Conservation (phyloP, 1,140 invertebrate species). For the Armadillidium nasatum region DNA sequence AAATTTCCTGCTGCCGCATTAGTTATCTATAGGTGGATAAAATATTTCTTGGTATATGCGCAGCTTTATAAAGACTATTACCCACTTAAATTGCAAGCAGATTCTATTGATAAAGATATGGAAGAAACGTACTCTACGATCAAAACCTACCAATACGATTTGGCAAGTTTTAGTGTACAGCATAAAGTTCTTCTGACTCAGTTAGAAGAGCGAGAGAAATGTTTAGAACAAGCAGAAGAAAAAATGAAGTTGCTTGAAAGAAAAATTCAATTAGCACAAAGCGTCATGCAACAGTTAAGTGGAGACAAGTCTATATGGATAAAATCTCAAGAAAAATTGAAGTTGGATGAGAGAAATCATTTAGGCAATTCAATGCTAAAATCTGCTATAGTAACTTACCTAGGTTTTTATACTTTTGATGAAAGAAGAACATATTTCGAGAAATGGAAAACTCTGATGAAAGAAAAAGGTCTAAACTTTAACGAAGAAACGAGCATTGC, state of each 20-base stretch:
- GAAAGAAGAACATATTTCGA: conserved; percentile 23
- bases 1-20: conserved; percentile 28
- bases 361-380: conserved; percentile 34
- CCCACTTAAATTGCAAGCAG: conserved; percentile 41
- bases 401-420: conserved; percentile 26
- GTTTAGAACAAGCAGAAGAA: conserved; percentile 37
- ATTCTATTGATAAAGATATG: conserved; percentile 39
- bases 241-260: conserved; percentile 40
- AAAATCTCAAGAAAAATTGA: conserved; percentile 27
- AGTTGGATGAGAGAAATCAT: conserved; percentile 25
- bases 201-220: conserved; percentile 38
- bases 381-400: conserved; percentile 35
- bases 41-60: conserved; percentile 37
- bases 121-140: conserved; percentile 36
- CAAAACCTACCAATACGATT: conserved; percentile 33
- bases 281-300: conserved; percentile 36
- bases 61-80: conserved; percentile 41
- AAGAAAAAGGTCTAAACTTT: conserved; percentile 28
- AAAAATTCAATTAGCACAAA: conserved; percentile 38
- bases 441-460: conserved; percentile 33
- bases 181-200: conserved; percentile 38
- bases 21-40: conserved; percentile 35
- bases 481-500: conserved; percentile 23
- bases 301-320: conserved; percentile 38
- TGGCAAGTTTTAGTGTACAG: conserved; percentile 36